These are phyloP conservation scores for Helostoma temminkii DNA, from an alignment of 2,797 vertebrate genomes.

Conservation along the genomic window DNA sequence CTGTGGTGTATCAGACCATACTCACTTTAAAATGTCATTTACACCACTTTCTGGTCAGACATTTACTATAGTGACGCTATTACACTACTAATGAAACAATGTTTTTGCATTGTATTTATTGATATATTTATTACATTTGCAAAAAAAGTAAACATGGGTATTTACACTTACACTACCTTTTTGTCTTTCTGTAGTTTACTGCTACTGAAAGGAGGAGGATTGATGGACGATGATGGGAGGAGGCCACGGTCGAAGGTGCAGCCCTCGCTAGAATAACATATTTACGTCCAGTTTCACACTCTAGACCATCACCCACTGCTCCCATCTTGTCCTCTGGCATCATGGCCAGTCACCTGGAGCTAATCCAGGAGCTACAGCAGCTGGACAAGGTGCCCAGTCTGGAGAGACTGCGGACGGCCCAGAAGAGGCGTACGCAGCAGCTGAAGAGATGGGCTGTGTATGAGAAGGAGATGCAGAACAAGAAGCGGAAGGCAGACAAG, in stretches of 20 bases:
- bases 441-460: conserved; percentile 97
- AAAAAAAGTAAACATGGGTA: no score
- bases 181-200: conserved; percentile 30
- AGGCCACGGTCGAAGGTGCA: conserved; percentile 72
- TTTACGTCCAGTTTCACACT: neutral
- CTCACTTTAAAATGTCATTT: conserved; percentile 35
- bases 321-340: neutral
- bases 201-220: conserved; percentile 53
- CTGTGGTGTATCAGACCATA: conserved; percentile 19
- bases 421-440: conserved; percentile 95
- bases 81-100: no score
- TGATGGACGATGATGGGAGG: conserved; percentile 68
- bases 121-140: conserved; percentile 39
- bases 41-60: no score
- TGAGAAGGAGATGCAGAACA: conserved; percentile 96
- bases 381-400: conserved; percentile 96
- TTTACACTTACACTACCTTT: no score
- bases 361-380: conserved; percentile 95
- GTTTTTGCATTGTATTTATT: conserved; percentile 27
- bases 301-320: conserved; percentile 24
- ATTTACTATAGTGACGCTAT: neutral
- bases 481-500: conserved; percentile 92
- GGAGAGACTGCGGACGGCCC: conserved; percentile 94
- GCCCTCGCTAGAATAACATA: conserved; percentile 69
- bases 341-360: conserved; percentile 96